phyloP scores from a whole-genome alignment of 2,797 vertebrate genomes.

The Dipus sagitta region DNA sequence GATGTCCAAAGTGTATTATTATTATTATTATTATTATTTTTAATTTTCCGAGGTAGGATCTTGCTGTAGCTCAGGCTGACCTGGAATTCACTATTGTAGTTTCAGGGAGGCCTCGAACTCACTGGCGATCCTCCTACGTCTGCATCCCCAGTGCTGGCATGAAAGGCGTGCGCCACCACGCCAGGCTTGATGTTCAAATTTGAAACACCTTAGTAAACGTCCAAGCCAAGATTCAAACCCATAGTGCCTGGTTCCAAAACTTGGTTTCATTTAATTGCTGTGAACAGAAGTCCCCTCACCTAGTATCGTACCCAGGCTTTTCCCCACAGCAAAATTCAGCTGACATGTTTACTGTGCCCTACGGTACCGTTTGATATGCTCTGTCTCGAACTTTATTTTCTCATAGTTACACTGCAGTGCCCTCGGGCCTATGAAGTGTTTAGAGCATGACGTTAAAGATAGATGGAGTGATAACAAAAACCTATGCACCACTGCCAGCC shows the following conservation, averaged over 20 bases:
- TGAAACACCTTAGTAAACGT: not conserved
- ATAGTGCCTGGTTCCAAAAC: not conserved
- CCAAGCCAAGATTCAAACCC: not conserved
- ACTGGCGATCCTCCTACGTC: no score
- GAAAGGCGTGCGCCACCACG: no score
- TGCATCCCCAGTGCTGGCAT: no score
- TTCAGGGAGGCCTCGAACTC: no score
- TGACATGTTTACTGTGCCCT: not conserved
- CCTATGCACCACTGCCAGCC: not conserved
- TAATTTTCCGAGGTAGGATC: no score
- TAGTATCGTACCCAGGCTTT: not conserved
- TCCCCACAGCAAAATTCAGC: not conserved
- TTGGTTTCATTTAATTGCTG: not conserved
- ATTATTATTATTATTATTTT: no score
- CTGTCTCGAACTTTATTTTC: constrained; percentile 51
- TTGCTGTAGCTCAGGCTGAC: no score
- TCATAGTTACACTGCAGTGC: constrained; percentile 38
- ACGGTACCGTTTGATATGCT: not conserved
- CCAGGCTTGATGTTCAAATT: no score
- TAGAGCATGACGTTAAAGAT: constrained; percentile 52
- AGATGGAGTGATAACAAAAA: constrained; percentile 59
- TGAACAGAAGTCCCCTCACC: not conserved
- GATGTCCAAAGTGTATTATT: not conserved
- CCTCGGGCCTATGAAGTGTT: constrained; percentile 60
- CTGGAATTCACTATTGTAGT: no score